phyloP scores from a whole-genome alignment of 2,888 invertebrate species.

The Andrena marginata region DNA sequence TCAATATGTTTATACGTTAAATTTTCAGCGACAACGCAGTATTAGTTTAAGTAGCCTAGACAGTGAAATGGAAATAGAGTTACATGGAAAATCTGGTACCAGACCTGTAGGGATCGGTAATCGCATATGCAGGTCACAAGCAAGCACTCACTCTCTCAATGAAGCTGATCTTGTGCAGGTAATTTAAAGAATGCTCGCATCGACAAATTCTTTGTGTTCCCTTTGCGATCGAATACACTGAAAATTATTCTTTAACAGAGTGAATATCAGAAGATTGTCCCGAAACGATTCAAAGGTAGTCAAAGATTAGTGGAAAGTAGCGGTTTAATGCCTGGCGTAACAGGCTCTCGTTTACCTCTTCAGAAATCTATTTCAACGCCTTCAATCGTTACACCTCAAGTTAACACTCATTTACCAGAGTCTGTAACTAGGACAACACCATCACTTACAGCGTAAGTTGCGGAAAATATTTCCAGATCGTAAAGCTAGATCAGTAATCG shows the following conservation, averaged over 20 bases:
- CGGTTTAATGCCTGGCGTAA: conserved; percentile 85
- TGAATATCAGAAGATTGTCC: conserved; percentile 90
- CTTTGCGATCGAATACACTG: no score
- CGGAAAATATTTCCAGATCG: conserved; percentile 45
- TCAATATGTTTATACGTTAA: conserved; percentile 46
- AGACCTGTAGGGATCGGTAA: conserved; percentile 85
- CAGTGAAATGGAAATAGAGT: conserved; percentile 91
- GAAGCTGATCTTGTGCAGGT: conserved; percentile 94
- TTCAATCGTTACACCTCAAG: conserved; percentile 91
- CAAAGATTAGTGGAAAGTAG: conserved; percentile 85
- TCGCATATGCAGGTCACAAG: conserved; percentile 82
- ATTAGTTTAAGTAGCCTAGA: conserved; percentile 93
- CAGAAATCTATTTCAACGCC: conserved; percentile 97
- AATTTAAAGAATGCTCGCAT: conserved; percentile 49
- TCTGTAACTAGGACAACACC: conserved; percentile 85
- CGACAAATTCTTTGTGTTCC: background rate
- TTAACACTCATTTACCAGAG: conserved; percentile 87
- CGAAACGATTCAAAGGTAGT: conserved; percentile 84
- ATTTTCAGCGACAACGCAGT: conserved; percentile 85
- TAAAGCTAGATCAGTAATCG: conserved; percentile 52
- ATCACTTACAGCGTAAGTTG: conserved; percentile 87
- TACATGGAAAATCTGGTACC: conserved; percentile 85
- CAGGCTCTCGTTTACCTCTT: conserved; percentile 90
- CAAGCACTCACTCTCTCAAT: conserved; percentile 93
- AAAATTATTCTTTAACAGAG: conserved; percentile 85